Percentiles rank a stretch among this genome's conserved stretches.
Evolutionary conservation across 2,888 invertebrate species (phyloP).

Genomic region (Dromius quadrimaculatus): DNA sequence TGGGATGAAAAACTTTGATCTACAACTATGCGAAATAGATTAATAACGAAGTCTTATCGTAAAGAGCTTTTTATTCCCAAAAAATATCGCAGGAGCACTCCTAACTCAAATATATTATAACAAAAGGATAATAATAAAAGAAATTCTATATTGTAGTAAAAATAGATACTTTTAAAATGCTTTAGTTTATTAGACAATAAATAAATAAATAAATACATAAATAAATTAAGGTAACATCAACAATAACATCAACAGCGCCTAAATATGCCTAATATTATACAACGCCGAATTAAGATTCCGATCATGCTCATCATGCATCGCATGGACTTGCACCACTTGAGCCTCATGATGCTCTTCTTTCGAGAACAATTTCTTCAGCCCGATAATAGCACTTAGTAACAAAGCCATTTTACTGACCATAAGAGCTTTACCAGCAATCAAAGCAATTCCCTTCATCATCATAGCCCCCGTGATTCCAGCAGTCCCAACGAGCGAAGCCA

Average conservation of each 20-base stretch:
- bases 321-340: conserved; percentile 76
- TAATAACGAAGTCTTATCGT: no score
- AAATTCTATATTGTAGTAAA: no score
- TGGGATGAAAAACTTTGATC: no score
- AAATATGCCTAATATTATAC: conserved; percentile 46
- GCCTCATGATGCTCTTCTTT: conserved; percentile 75
- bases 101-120: no score
- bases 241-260: conserved; percentile 5
- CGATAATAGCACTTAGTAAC: conserved; percentile 79
- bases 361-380: conserved; percentile 79
- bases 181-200: conserved; percentile 28
- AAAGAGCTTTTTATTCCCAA: no score
- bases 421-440: conserved; percentile 79
- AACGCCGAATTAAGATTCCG: conserved; percentile 53
- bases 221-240: conserved; percentile 31
- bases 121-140: no score
- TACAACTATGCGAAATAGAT: no score
- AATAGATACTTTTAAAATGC: not conserved
- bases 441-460: conserved; percentile 77
- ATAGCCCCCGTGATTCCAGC: conserved; percentile 78
- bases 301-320: conserved; percentile 63
- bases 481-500: conserved; percentile 54
- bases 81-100: no score
- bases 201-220: conserved; percentile 43
- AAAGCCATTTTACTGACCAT: conserved; percentile 80